Evolutionary conservation across 2,888 invertebrate species (phyloP).

Genomic region (Ophion ventricosus): DNA sequence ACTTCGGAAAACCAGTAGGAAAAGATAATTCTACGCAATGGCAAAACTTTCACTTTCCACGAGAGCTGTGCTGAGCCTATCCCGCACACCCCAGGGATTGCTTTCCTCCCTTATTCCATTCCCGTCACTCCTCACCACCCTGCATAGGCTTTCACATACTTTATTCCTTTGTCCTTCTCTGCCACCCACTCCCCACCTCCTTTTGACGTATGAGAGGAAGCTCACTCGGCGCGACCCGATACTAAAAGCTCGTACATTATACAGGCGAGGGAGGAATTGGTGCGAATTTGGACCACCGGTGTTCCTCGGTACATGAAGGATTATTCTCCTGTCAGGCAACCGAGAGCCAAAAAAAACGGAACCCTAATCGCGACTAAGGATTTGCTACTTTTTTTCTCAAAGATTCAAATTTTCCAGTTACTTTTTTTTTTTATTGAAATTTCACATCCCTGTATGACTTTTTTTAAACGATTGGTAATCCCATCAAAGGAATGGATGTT

Average conservation of each 20-base stretch:
- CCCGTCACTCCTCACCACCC: background rate
- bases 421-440: background rate
- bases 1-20: background rate
- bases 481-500: too few species aligned
- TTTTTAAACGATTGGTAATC: too few species aligned
- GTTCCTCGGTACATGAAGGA: background rate
- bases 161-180: conserved; percentile 50
- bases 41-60: conserved; percentile 28
- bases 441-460: background rate
- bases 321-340: background rate
- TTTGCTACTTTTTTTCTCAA: background rate
- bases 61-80: conserved; percentile 6
- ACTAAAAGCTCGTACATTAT: conserved; percentile 43
- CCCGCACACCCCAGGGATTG: conserved; percentile 46
- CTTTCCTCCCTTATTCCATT: conserved; percentile 33
- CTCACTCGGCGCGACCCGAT: conserved; percentile 40
- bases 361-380: background rate
- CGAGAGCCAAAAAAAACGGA: background rate
- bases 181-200: conserved; percentile 11
- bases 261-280: background rate
- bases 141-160: conserved; percentile 29
- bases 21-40: background rate
- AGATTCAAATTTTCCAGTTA: background rate
- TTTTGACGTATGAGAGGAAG: conserved; percentile 41
- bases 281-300: conserved; percentile 10